phyloP scores from a whole-genome alignment of 2,113 vertebrate genomes.

The Boulengerochromis microlepis region DNA sequence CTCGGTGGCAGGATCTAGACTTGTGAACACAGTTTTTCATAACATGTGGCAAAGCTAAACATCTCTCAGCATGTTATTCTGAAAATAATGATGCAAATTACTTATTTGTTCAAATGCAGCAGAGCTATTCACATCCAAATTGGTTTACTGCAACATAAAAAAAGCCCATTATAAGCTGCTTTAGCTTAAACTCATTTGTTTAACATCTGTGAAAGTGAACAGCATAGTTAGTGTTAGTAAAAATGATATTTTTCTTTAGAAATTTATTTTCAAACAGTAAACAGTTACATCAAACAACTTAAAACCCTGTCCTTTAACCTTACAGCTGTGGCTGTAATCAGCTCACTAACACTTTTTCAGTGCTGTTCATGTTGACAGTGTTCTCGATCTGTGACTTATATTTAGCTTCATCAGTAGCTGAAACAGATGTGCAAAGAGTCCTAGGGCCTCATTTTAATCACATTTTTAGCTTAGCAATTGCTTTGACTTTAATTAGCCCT shows the following conservation, averaged over 20 bases:
- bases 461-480: conserved; percentile 9
- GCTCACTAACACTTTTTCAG: background rate
- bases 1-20: background rate
- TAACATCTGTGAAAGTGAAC: background rate
- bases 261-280: background rate
- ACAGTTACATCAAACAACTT: background rate
- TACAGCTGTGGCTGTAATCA: background rate
- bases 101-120: background rate
- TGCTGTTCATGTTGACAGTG: background rate
- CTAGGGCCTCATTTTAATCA: background rate
- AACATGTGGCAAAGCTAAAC: background rate
- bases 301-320: background rate
- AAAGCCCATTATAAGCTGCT: background rate
- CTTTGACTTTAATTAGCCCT: conserved; percentile 23
- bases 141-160: background rate
- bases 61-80: background rate
- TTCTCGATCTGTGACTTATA: background rate
- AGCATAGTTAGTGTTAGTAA: background rate
- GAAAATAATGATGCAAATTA: background rate
- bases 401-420: background rate
- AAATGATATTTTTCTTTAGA: background rate
- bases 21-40: background rate
- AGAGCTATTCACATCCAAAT: background rate
- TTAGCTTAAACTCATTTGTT: background rate
- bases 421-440: background rate